Base-by-base conservation (phyloP, 2,888 invertebrate genomes). In the Coleophora deauratella region DNA sequence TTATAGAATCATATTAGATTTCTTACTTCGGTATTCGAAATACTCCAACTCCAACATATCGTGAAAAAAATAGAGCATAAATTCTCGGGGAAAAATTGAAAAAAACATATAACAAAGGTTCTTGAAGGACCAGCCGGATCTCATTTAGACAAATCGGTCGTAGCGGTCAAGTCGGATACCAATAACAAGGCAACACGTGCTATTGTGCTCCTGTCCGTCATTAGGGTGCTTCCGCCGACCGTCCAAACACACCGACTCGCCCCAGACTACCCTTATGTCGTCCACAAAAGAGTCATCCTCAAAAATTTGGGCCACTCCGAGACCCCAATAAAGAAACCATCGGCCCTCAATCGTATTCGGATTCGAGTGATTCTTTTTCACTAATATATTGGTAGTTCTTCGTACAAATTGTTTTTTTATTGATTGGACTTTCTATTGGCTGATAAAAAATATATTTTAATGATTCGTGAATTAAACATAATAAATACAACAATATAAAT, bases 91-190 rank as follows among this genome's bases (percentile, higher is more conserved):
- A 21, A 21, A 21, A 21, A 21, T 21, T 4, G 21, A 21, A 21
- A 21, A 21, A 21, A 21, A 3, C 21, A 6, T n/a, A 75, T 73
- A 73, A 81, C 78, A 79, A 79, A 77, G 75, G 72, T 56, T 60
- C 57, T 56, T 55, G 13, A 13, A 53, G 52, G 70, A 69, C 71
- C 77, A 73, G 66, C 79, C 82, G 84, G 82, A 81, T 81, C 81
- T 84, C 81, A 81, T 84, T 82, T 82, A 78, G 81, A 84, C 84
- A 82, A 84, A 84, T 84, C 81, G 80, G 73, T 79, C 70, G 78
- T 81, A 78, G 81, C 81, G 82, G 82, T 82, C 79, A 81, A 76
- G 78, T 78, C 81, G 77, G 81, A 81, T 78, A 80, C 79, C 82
- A 82, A 82, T 82, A 84, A 82, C 74, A 84, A 82, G 81, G 69